These are phyloP conservation scores for Sturmia bella DNA, from an alignment of 2,888 invertebrate genomes.

Conservation along the genomic window DNA sequence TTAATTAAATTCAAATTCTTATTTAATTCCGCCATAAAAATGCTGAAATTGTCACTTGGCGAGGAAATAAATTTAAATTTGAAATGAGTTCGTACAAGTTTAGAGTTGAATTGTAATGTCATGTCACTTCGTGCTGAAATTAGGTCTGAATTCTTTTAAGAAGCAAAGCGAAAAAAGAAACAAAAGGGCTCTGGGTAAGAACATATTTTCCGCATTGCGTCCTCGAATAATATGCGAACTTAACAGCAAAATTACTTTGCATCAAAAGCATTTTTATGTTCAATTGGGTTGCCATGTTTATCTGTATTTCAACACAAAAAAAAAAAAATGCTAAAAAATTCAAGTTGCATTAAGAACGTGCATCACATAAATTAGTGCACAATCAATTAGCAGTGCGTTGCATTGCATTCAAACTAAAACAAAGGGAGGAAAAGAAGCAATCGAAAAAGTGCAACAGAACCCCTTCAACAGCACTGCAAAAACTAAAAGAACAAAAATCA, in stretches of 20 bases:
- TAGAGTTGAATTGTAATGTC: constrained; percentile 21
- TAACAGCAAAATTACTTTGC: constrained; percentile 21
- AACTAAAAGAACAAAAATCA: constrained; percentile 8
- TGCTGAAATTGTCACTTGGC: background rate
- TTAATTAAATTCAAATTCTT: constrained; percentile 63
- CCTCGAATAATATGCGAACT: constrained; percentile 13
- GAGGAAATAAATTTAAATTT: background rate
- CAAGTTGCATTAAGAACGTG: constrained; percentile 63
- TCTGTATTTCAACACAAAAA: constrained; percentile 44
- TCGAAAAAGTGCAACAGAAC: constrained; percentile 13
- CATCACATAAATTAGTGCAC: constrained; percentile 73
- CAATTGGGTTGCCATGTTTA: constrained; percentile 37
- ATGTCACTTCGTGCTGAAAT: constrained; percentile 3
- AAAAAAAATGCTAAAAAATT: constrained; percentile 4
- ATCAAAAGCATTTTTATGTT: constrained; percentile 26
- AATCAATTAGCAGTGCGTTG: constrained; percentile 71
- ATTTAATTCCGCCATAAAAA: constrained; percentile 26
- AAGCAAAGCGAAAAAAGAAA: background rate
- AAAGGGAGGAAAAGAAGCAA: constrained; percentile 17
- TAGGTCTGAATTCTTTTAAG: background rate
- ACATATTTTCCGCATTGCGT: constrained; percentile 51
- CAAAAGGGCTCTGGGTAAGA: background rate
- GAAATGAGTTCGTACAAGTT: background rate
- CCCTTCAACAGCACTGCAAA: constrained; percentile 14
- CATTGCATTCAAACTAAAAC: constrained; percentile 23